Evolutionary conservation across 2,797 vertebrate species (phyloP), one percentile per base, ranked within the genome.

Genomic region (Pygocentrus nattereri): DNA sequence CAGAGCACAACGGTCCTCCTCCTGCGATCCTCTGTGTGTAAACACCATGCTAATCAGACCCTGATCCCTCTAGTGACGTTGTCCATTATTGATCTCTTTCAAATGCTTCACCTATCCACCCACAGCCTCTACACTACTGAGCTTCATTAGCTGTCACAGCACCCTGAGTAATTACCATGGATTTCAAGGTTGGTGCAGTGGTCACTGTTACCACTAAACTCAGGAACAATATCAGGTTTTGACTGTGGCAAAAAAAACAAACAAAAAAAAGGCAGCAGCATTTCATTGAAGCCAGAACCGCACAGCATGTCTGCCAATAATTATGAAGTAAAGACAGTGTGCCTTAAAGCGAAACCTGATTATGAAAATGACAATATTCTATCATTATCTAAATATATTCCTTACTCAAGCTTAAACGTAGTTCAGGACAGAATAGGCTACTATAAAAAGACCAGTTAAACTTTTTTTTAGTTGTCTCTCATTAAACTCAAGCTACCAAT

Each of bases 141-240:
- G 52, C n/a, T 68, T 25, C 47, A 44, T 25, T 73, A n/a, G 61
- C 61, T 50, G 62, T 82, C 49, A 64, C 25, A 38, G 49, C 49
- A 13, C 56, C 67, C 52, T 23, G 59, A 82, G 76, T 74, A 80
- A 84, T 71, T 50, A 78, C 25, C 23, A 71, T 25, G 61, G 68
- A 44, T 56, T 49, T 82, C 50, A 67, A 68, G 74, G 54, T 50
- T 59, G 25, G 23, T 27, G 31, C 65, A 74, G 19, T n/a, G 34
- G 3, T 12, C 6, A 41, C n/a, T 65, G 6, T 31, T 68, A n/a
- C 8, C 50, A 50, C 6, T 41, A 34, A 69, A 25, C 68, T 16
- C 18, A 54, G 38, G 25, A 61, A 41, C 18, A 54, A 34, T 72
- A 56, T 65, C 52, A 49, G 27, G 71, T 79, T 81, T 34, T 18